Percentiles rank a stretch among this genome's conserved stretches.
Conservation (phyloP, 2,797 vertebrate genomes). For the Atherinosoma microstoma region DNA sequence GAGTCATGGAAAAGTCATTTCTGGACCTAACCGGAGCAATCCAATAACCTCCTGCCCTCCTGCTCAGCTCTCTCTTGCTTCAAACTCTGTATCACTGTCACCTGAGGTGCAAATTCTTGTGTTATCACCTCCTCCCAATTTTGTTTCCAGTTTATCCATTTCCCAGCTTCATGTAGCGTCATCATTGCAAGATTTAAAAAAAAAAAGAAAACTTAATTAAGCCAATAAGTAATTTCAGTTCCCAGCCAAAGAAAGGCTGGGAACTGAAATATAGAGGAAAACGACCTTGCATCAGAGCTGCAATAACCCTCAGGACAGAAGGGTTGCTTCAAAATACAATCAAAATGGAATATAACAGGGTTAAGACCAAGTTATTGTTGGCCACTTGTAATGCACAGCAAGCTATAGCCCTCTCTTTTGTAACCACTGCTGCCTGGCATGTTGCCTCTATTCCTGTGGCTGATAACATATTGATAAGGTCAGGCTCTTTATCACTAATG, state of each 20-base stretch:
- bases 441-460: constrained; percentile 52
- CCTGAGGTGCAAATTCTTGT: constrained; percentile 7
- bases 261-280: too few relatives aligned
- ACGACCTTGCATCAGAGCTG: neutral
- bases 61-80: constrained; percentile 25
- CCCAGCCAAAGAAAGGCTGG: neutral
- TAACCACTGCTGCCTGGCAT: constrained; percentile 38
- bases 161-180: constrained; percentile 9
- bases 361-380: neutral
- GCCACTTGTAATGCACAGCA: constrained; percentile 1
- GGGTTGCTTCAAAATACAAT: neutral
- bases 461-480: constrained; percentile 62
- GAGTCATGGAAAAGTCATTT: constrained; percentile 79
- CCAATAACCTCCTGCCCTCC: constrained; percentile 61
- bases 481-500: constrained; percentile 47
- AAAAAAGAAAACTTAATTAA: constrained; percentile 14
- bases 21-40: constrained; percentile 62
- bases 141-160: neutral
- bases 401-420: constrained; percentile 3
- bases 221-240: neutral
- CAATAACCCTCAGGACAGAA: neutral
- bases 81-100: constrained; percentile 26
- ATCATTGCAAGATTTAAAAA: constrained; percentile 13
- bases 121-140: constrained; percentile 6
- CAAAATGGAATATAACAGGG: neutral